These are phyloP conservation scores for Naja naja DNA, from an alignment of 2,113 vertebrate species.

Conservation along the genomic window DNA sequence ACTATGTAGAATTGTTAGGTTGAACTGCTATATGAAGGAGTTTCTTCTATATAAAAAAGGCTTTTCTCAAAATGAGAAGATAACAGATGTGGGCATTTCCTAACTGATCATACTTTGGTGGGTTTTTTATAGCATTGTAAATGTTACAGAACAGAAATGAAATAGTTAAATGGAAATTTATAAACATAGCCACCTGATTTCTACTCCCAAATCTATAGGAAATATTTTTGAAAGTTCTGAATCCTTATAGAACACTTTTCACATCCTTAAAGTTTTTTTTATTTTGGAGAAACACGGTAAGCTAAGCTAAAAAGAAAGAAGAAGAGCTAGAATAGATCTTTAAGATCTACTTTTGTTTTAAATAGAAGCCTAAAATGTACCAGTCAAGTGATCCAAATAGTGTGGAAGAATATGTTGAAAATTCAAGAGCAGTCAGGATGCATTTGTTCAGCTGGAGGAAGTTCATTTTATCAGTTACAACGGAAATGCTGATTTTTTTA, in stretches of 20 bases:
- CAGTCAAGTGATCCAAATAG: background rate
- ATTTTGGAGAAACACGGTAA: background rate
- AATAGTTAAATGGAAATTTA: background rate
- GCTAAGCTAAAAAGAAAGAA: background rate
- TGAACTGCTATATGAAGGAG: background rate
- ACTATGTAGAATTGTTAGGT: background rate
- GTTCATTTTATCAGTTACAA: background rate
- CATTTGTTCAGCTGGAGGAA: background rate
- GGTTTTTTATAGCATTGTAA: rapidly evolving
- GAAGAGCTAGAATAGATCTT: background rate
- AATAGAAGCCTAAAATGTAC: background rate
- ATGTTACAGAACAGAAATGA: rapidly evolving
- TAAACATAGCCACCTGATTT: constrained; percentile 10
- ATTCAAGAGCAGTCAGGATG: background rate
- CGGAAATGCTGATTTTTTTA: background rate
- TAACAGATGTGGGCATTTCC: background rate
- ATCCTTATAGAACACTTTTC: background rate
- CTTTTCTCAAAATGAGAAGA: background rate
- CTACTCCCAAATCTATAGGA: background rate
- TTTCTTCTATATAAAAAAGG: background rate
- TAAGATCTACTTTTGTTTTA: background rate
- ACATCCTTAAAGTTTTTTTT: background rate
- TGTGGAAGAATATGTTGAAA: background rate
- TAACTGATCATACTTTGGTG: background rate
- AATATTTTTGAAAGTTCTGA: constrained; percentile 7